These are phyloP conservation scores for Ia io DNA, from an alignment of 2,113 vertebrate genomes.

Conservation along the genomic window DNA sequence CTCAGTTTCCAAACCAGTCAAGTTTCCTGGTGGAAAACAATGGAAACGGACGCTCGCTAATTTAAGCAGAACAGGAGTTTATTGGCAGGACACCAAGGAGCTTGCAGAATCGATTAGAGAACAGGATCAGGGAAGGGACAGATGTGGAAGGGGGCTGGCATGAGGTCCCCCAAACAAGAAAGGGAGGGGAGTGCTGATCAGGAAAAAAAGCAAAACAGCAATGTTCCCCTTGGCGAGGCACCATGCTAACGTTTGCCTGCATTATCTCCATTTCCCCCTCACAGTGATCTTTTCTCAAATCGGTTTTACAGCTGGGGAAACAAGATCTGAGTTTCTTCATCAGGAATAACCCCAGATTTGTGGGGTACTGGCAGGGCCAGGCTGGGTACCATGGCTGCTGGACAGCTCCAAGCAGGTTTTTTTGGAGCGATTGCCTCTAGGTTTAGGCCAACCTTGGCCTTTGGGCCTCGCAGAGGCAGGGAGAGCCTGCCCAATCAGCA, in stretches of 20 bases:
- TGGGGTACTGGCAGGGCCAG: background rate
- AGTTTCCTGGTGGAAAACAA: background rate
- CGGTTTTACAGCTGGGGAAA: background rate
- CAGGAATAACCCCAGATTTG: background rate
- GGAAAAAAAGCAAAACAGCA: background rate
- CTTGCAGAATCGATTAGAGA: background rate
- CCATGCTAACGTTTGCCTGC: background rate
- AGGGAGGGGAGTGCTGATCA: background rate
- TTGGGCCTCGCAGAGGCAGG: background rate
- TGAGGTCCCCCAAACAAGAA: background rate
- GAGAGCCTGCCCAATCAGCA: background rate
- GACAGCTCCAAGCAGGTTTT: background rate
- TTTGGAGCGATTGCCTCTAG: background rate
- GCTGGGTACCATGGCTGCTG: background rate
- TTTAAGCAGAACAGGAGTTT: slow-evolving; percentile 4
- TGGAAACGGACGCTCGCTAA: background rate
- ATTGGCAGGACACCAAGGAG: background rate
- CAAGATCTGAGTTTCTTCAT: background rate
- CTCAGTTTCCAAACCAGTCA: background rate
- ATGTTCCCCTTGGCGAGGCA: background rate
- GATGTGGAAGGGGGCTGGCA: background rate
- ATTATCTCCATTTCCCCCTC: background rate
- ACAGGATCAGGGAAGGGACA: background rate
- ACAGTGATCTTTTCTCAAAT: background rate
- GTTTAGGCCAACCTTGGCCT: background rate